These are phyloP conservation scores for Grapholita molesta DNA, from an alignment of 1,140 invertebrate species.

Conservation along the genomic window DNA sequence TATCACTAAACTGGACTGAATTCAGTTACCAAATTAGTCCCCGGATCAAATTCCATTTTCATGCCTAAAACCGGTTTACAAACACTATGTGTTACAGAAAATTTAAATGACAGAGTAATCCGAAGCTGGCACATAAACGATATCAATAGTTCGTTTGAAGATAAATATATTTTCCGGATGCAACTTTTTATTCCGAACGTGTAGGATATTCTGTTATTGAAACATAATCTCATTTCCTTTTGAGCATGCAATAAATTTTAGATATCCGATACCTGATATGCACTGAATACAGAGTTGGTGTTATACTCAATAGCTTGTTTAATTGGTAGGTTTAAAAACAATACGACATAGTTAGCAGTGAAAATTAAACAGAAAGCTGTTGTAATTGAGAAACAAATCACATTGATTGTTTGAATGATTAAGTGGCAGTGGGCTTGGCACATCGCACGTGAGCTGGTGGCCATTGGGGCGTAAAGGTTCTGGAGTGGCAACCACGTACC, in stretches of 20 bases:
- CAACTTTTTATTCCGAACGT: slow-evolving; percentile 34
- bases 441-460: too few relatives aligned
- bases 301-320: background rate
- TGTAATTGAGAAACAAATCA: too few relatives aligned
- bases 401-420: too few relatives aligned
- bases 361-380: background rate
- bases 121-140: slow-evolving; percentile 20
- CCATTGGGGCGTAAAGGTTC: too few relatives aligned
- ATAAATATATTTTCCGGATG: slow-evolving; percentile 14
- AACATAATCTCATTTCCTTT: slow-evolving; percentile 50
- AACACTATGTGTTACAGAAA: background rate
- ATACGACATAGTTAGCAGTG: background rate
- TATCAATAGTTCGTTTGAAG: slow-evolving; percentile 26
- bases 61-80: background rate
- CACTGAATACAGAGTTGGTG: background rate
- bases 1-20: background rate
- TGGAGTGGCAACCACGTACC: too few relatives aligned
- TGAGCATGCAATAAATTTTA: slow-evolving; percentile 45
- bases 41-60: background rate
- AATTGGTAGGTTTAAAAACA: background rate
- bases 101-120: background rate
- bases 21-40: background rate
- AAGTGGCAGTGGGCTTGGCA: too few relatives aligned
- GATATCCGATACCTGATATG: slow-evolving; percentile 29
- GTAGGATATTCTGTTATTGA: slow-evolving; percentile 45